A percentile compares a stretch with the other conserved stretches of the same genome.
These are phyloP conservation scores for Morelia viridis DNA, from an alignment of 2,797 vertebrate genomes.

Conservation along the genomic window DNA sequence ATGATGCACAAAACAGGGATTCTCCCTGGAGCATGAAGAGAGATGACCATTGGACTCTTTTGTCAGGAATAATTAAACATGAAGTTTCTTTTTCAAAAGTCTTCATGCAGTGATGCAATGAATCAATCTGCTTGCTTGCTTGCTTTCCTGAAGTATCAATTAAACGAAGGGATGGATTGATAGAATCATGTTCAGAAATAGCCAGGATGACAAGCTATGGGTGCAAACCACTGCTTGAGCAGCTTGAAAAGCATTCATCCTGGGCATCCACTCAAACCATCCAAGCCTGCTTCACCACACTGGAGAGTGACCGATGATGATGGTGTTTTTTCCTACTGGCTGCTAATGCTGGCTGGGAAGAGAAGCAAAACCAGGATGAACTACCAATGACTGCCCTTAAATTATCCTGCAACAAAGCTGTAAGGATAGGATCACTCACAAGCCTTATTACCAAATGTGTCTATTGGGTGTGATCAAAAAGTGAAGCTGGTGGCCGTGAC, in stretches of 20 bases:
- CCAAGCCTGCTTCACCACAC: neutral
- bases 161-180: neutral
- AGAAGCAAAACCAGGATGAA: neutral
- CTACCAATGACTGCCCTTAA: neutral
- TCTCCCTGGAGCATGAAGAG: neutral
- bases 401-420: neutral
- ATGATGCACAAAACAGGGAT: neutral
- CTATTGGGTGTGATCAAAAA: neutral
- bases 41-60: neutral
- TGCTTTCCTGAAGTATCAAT: neutral
- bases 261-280: neutral
- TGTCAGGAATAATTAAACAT: neutral
- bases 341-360: neutral
- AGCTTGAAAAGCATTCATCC: neutral
- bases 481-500: neutral
- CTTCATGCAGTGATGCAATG: neutral
- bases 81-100: neutral
- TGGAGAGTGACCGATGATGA: neutral
- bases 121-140: no score
- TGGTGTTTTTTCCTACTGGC: neutral
- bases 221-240: neutral
- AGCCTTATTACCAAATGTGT: neutral
- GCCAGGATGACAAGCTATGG: neutral
- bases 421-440: neutral
- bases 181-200: neutral